A percentile compares a stretch with the other conserved stretches of the same genome.
Conservation (phyloP, 2,797 vertebrate species). For the Erpetoichthys calabaricus region DNA sequence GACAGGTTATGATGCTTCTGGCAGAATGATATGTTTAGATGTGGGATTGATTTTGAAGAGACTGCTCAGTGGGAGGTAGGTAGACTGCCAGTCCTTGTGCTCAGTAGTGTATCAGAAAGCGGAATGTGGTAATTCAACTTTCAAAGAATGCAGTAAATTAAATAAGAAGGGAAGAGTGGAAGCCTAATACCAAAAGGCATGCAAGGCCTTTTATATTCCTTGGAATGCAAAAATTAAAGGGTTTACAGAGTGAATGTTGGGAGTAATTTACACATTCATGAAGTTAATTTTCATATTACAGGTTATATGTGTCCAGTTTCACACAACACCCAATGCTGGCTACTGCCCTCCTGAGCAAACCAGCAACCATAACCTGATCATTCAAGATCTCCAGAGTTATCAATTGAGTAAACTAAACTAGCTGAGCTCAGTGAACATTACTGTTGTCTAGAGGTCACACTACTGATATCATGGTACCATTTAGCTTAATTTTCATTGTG, state of each 20-base stretch:
- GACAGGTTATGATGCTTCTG: conserved; percentile 30
- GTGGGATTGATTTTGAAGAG: conserved; percentile 57
- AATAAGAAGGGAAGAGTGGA: conserved; percentile 5
- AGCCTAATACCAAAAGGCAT: too few species aligned
- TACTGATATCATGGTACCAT: too few species aligned
- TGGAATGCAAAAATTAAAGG: neutral
- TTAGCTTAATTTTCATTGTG: too few species aligned
- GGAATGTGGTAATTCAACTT: conserved; percentile 34
- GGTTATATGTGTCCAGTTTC: too few species aligned
- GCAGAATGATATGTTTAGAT: conserved; percentile 45
- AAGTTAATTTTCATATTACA: too few species aligned
- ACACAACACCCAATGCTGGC: too few species aligned
- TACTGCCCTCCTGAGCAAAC: too few species aligned
- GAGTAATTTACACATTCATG: neutral
- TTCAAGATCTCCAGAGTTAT: too few species aligned
- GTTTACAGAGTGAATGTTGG: neutral
- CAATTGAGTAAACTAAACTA: too few species aligned
- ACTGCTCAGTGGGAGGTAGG: conserved; percentile 41
- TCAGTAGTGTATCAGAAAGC: conserved; percentile 24
- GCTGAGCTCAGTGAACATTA: too few species aligned
- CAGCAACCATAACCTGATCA: too few species aligned
- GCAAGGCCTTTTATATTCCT: neutral
- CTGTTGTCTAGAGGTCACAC: too few species aligned
- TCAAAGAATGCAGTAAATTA: conserved; percentile 15
- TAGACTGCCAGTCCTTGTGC: conserved; percentile 40